Percentiles rank a stretch among this genome's conserved stretches.
Evolutionary conservation across 2,888 invertebrate species (phyloP).

Genomic region (Lacanobia wlatinum): DNA sequence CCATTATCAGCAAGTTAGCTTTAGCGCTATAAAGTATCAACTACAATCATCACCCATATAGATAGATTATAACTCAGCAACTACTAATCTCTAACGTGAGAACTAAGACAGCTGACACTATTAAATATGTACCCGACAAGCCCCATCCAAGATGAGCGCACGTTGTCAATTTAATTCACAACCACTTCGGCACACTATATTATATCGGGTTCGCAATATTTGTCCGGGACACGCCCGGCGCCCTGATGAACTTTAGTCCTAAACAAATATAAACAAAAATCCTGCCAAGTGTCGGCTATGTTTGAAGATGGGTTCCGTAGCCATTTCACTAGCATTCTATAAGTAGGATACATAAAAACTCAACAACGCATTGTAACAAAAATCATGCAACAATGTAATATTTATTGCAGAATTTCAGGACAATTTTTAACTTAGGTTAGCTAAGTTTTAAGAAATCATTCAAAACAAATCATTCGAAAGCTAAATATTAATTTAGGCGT

Average conservation of each 20-base stretch:
- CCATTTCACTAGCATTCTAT: not conserved
- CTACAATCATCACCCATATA: not conserved
- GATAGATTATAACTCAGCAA: constrained; percentile 3
- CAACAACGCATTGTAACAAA: not conserved
- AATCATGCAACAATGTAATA: not conserved
- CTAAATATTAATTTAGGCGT: no score
- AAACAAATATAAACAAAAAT: constrained; percentile 80
- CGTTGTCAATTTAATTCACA: constrained; percentile 59
- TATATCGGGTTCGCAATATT: constrained; percentile 61
- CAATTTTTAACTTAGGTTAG: no score
- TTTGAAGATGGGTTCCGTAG: constrained; percentile 36
- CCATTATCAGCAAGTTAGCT: not conserved
- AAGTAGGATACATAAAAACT: no score
- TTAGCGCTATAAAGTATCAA: not conserved
- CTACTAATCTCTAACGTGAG: constrained; percentile 39
- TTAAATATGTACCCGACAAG: constrained; percentile 47
- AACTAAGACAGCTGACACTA: constrained; percentile 39
- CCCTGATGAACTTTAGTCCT: constrained; percentile 81
- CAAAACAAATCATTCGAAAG: no score
- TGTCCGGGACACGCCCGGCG: constrained; percentile 57
- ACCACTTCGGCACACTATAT: constrained; percentile 49
- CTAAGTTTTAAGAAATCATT: no score
- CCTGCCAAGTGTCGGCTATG: constrained; percentile 22
- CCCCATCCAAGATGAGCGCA: constrained; percentile 36
- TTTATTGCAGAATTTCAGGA: no score